These are phyloP conservation scores for Xylota segnis DNA, from an alignment of 2,888 invertebrate species.

Conservation along the genomic window DNA sequence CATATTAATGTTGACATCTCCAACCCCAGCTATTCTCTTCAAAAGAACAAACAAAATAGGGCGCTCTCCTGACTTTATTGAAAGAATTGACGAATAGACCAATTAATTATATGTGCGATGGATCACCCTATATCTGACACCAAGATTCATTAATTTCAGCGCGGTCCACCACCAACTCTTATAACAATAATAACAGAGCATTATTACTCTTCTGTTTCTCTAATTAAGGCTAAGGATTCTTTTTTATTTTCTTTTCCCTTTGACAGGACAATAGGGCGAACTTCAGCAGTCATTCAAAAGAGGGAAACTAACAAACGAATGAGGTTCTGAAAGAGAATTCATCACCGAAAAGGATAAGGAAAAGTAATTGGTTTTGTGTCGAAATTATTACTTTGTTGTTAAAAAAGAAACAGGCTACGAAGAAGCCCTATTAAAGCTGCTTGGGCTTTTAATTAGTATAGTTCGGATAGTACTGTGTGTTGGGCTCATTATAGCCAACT, in stretches of 20 bases:
- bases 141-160: slow-evolving; percentile 12
- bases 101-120: too few relatives aligned
- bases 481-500: not conserved
- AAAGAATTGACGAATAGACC: too few relatives aligned
- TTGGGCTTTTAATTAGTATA: slow-evolving; percentile 1
- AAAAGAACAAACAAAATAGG: too few relatives aligned
- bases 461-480: not conserved
- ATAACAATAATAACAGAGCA: not conserved
- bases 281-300: not conserved
- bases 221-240: slow-evolving; percentile 8
- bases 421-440: slow-evolving; percentile 1
- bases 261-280: not conserved
- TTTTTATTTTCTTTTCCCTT: not conserved
- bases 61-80: too few relatives aligned
- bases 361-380: slow-evolving; percentile 21
- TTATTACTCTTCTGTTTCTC: slow-evolving; percentile 4
- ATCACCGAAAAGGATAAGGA: not conserved
- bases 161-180: not conserved
- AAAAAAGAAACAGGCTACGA: not conserved
- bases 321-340: slow-evolving; percentile 5
- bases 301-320: not conserved
- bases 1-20: too few relatives aligned
- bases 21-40: too few relatives aligned
- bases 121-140: not conserved
- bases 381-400: slow-evolving; percentile 10